phyloP scores from a whole-genome alignment of 2,888 invertebrate species.

The Hydriomena furcata region DNA sequence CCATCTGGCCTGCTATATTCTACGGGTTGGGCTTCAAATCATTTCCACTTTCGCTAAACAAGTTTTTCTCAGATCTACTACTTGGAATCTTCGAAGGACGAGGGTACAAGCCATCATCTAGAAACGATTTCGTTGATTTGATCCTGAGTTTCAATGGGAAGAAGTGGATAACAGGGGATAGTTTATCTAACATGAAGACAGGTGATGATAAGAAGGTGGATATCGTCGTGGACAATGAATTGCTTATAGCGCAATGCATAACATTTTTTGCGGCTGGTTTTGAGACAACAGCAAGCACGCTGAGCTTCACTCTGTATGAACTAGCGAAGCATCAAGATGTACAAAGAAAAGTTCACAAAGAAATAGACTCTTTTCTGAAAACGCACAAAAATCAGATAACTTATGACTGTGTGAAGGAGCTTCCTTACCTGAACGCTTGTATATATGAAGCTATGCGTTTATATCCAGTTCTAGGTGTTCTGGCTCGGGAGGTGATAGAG shows the following conservation, averaged over 20 bases:
- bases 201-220: constrained; percentile 40
- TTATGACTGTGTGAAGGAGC: constrained; percentile 49
- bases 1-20: constrained; percentile 59
- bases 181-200: constrained; percentile 45
- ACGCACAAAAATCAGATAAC: constrained; percentile 43
- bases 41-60: constrained; percentile 42
- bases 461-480: constrained; percentile 57
- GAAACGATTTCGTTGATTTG: constrained; percentile 60
- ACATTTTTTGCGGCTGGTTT: constrained; percentile 70
- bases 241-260: constrained; percentile 79
- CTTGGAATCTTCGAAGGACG: constrained; percentile 48
- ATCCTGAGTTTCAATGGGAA: constrained; percentile 50
- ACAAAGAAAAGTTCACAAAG: constrained; percentile 45
- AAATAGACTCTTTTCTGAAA: constrained; percentile 50
- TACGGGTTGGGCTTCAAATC: constrained; percentile 49
- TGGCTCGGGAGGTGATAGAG: constrained; percentile 58
- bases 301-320: constrained; percentile 50
- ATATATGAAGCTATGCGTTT: constrained; percentile 55
- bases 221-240: constrained; percentile 59
- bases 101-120: constrained; percentile 43
- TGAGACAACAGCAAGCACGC: constrained; percentile 55
- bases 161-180: constrained; percentile 50
- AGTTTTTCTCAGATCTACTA: constrained; percentile 50
- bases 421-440: constrained; percentile 54
- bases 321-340: constrained; percentile 50